phyloP scores from a whole-genome alignment of 2,797 vertebrate species.

The Nannoperca australis region DNA sequence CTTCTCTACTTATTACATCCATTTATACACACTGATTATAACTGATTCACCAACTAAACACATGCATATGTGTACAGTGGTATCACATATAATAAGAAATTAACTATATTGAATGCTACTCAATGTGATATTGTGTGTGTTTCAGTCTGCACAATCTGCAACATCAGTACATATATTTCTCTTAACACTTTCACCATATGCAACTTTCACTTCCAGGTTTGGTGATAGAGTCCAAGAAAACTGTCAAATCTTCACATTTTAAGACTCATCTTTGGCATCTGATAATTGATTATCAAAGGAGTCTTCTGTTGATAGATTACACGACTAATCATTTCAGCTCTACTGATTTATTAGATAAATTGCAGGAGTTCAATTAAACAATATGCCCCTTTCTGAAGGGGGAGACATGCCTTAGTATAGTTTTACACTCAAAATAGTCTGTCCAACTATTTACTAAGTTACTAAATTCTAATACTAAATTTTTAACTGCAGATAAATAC shows the following conservation, averaged over 20 bases:
- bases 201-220: constrained; percentile 6
- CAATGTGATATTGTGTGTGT: neutral
- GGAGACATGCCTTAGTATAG: no score
- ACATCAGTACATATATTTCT: neutral
- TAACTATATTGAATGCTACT: neutral
- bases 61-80: neutral
- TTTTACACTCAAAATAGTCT: neutral
- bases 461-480: neutral
- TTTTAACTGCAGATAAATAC: neutral
- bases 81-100: neutral
- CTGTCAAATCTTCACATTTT: no score
- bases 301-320: neutral
- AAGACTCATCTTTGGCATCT: neutral
- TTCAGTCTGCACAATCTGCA: neutral
- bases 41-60: neutral
- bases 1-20: neutral
- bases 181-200: neutral
- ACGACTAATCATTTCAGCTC: neutral
- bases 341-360: neutral
- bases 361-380: neutral
- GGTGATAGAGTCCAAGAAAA: neutral
- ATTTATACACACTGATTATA: neutral
- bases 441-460: neutral
- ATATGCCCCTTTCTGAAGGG: neutral
- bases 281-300: no score